Conservation (phyloP, 2,797 vertebrate species). For the Ceryle rudis region DNA sequence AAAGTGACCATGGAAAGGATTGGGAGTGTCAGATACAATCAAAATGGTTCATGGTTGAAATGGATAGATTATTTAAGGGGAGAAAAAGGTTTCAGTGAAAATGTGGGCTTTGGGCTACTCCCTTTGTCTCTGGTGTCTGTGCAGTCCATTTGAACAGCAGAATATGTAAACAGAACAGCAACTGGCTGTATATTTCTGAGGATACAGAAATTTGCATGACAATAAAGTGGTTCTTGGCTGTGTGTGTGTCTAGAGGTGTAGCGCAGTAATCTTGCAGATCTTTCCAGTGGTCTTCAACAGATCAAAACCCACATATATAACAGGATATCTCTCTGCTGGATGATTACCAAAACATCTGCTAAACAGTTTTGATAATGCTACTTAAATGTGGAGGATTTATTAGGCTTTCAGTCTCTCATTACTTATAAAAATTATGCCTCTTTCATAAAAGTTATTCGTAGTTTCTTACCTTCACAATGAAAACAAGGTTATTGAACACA, state of each 20-base stretch:
- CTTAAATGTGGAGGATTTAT: background rate
- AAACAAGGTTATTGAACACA: background rate
- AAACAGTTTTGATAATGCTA: background rate
- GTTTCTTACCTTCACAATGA: background rate
- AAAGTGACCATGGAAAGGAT: background rate
- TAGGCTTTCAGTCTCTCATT: background rate
- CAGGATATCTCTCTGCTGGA: background rate
- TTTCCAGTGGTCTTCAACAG: background rate
- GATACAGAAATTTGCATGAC: background rate
- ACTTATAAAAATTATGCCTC: background rate
- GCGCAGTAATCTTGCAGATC: background rate
- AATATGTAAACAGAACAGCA: background rate
- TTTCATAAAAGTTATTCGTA: background rate
- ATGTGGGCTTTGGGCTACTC: background rate
- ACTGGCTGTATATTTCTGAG: background rate
- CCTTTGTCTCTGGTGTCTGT: background rate
- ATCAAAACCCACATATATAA: background rate
- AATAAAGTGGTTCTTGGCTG: background rate
- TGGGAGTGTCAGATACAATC: background rate
- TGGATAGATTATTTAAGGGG: background rate
- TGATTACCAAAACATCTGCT: background rate
- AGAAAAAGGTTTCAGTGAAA: background rate
- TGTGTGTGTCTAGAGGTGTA: fast-evolving
- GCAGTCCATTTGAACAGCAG: background rate
- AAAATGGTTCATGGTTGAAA: background rate